Evolutionary conservation across 1,140 invertebrate genomes (phyloP).

Genomic region (Linepithema humile): DNA sequence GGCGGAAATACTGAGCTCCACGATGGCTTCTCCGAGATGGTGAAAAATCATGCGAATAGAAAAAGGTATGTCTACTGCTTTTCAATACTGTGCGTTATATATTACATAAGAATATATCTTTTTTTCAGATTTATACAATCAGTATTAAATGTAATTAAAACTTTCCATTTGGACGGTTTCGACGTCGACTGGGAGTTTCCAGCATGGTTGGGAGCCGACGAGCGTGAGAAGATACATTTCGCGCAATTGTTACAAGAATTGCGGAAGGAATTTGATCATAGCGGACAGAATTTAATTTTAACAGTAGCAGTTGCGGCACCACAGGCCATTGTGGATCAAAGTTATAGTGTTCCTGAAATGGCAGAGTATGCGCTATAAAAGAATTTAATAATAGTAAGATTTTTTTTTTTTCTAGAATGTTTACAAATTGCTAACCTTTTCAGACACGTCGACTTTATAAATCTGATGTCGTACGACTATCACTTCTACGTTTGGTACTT

Average conservation of each 20-base stretch:
- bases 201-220: slow-evolving; percentile 76
- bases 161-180: slow-evolving; percentile 90
- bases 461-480: slow-evolving; percentile 96
- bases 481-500: slow-evolving; percentile 91
- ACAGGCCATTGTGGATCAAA: slow-evolving; percentile 88
- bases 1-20: slow-evolving; percentile 87
- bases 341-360: slow-evolving; percentile 91
- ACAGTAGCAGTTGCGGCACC: slow-evolving; percentile 92
- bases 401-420: too few relatives aligned
- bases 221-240: slow-evolving; percentile 88
- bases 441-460: slow-evolving; percentile 92
- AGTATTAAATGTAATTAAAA: slow-evolving; percentile 86
- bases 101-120: neutral
- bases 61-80: slow-evolving; percentile 82
- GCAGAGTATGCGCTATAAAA: slow-evolving; percentile 85
- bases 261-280: slow-evolving; percentile 86
- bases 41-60: slow-evolving; percentile 87
- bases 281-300: slow-evolving; percentile 86
- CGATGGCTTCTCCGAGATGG: slow-evolving; percentile 89
- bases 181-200: slow-evolving; percentile 97
- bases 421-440: slow-evolving; percentile 71
- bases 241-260: slow-evolving; percentile 90
- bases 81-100: neutral
- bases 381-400: neutral
- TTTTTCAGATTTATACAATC: slow-evolving; percentile 88